Conservation (phyloP, 2,113 vertebrate genomes). For the Okapia johnstoni region DNA sequence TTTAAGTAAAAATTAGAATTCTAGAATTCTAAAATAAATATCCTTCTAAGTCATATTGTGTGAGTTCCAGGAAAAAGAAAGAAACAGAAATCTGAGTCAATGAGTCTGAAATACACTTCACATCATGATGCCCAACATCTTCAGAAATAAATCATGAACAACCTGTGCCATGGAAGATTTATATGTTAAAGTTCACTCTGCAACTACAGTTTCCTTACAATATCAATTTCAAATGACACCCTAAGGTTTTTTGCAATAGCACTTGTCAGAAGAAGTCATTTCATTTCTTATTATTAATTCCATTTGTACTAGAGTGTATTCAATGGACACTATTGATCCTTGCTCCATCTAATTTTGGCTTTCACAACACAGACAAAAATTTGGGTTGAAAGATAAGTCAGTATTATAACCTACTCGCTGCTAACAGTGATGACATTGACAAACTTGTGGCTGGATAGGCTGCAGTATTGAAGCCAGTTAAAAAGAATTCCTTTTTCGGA, state of each 20-base stretch:
- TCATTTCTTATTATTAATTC: slow-evolving; percentile 78
- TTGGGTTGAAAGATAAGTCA: slow-evolving; percentile 65
- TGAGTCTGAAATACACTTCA: slow-evolving; percentile 2
- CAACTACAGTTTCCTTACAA: slow-evolving; percentile 58
- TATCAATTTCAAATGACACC: slow-evolving; percentile 74
- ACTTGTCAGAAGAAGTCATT: slow-evolving; percentile 73
- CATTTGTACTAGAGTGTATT: slow-evolving; percentile 72
- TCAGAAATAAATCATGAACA: slow-evolving; percentile 66
- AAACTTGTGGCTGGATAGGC: not conserved
- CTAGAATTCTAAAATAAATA: slow-evolving; percentile 17
- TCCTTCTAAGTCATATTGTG: not conserved
- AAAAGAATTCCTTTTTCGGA: slow-evolving; percentile 3
- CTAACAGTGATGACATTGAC: not conserved
- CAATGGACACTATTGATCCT: slow-evolving; percentile 77
- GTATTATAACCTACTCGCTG: not conserved
- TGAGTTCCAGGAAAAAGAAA: not conserved
- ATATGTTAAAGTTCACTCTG: slow-evolving; percentile 60
- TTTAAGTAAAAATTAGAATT: slow-evolving; percentile 21
- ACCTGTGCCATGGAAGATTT: slow-evolving; percentile 38
- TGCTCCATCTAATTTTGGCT: slow-evolving; percentile 73
- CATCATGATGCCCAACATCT: not conserved
- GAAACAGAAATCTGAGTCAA: slow-evolving; percentile 5
- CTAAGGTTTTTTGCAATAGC: slow-evolving; percentile 52
- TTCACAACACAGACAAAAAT: slow-evolving; percentile 57
- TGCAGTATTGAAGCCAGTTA: not conserved